A percentile compares a stretch with the other conserved stretches of the same genome.
Evolutionary conservation across 2,113 vertebrate genomes (phyloP).

Genomic region (Polypterus senegalus): DNA sequence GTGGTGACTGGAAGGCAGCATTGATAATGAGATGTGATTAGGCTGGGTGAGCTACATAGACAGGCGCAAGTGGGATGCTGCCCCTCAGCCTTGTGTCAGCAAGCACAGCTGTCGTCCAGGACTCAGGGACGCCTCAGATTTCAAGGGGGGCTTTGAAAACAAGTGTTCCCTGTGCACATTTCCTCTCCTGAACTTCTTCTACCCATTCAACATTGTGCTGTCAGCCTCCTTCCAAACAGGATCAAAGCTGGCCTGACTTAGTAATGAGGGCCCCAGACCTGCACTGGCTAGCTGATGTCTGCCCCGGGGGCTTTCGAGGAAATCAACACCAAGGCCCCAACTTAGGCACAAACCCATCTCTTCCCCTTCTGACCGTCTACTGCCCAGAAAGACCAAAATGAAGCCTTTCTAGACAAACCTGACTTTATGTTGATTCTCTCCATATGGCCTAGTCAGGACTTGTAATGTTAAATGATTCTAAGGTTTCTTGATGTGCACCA

Average conservation of each 20-base stretch:
- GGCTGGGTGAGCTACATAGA: no score
- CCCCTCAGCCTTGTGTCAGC: not conserved
- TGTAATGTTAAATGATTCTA: no score
- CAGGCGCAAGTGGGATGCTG: no score
- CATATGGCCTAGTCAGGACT: no score
- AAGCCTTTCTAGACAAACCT: no score
- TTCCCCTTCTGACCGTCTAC: no score
- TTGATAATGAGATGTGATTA: no score
- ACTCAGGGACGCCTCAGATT: conserved; percentile 9
- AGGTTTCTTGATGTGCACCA: no score
- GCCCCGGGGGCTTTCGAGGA: conserved; percentile 26
- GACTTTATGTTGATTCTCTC: no score
- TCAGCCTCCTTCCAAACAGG: conserved; percentile 25
- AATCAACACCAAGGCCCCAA: conserved; percentile 12
- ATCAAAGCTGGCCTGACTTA: conserved; percentile 30
- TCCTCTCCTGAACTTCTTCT: conserved; percentile 13
- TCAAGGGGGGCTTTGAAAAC: conserved; percentile 20
- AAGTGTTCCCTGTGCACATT: conserved; percentile 31
- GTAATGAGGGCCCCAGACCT: conserved; percentile 17
- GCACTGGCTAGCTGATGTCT: conserved; percentile 22
- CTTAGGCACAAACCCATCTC: not conserved
- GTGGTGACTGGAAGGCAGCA: no score
- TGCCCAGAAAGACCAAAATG: no score
- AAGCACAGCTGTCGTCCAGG: conserved; percentile 25
- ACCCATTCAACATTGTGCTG: not conserved